A percentile compares a stretch with the other conserved stretches of the same genome.
Evolutionary conservation across 2,888 invertebrate genomes (phyloP).

Genomic region (Idaea straminata): DNA sequence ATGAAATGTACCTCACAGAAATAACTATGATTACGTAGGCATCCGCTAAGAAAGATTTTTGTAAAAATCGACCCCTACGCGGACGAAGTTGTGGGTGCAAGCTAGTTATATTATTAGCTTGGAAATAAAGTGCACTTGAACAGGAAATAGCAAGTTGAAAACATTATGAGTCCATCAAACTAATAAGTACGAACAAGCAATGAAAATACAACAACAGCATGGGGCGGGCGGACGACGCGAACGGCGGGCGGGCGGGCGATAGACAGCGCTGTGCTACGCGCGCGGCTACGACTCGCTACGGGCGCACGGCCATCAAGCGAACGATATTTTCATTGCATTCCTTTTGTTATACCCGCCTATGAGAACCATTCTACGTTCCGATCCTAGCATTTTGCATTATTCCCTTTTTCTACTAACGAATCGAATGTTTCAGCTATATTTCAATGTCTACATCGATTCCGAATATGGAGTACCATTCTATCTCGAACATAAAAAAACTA

Average conservation of each 20-base stretch:
- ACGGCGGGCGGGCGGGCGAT: slow-evolving; percentile 20
- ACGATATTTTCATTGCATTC: slow-evolving; percentile 64
- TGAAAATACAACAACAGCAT: slow-evolving; percentile 52
- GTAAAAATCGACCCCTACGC: no score
- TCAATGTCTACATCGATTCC: slow-evolving; percentile 51
- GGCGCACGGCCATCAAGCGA: slow-evolving; percentile 60
- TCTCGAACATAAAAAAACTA: background rate
- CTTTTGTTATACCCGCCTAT: slow-evolving; percentile 67
- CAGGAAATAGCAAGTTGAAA: background rate
- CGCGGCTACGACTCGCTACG: slow-evolving; percentile 42
- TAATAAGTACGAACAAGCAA: slow-evolving; percentile 38
- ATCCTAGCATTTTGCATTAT: slow-evolving; percentile 68
- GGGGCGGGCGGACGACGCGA: background rate
- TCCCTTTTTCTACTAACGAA: slow-evolving; percentile 72
- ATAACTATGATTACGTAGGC: no score
- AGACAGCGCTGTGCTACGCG: slow-evolving; percentile 41
- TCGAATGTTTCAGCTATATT: slow-evolving; percentile 66
- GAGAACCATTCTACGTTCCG: slow-evolving; percentile 66
- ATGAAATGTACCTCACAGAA: no score
- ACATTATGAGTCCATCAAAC: slow-evolving; percentile 3
- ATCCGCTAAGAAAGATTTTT: no score
- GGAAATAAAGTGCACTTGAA: background rate
- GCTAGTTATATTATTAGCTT: background rate
- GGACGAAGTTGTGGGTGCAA: no score
- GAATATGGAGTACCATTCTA: slow-evolving; percentile 32